A percentile compares a stretch with the other conserved stretches of the same genome.
Conservation (phyloP, 2,888 invertebrate species). For the Zele albiditarsus region DNA sequence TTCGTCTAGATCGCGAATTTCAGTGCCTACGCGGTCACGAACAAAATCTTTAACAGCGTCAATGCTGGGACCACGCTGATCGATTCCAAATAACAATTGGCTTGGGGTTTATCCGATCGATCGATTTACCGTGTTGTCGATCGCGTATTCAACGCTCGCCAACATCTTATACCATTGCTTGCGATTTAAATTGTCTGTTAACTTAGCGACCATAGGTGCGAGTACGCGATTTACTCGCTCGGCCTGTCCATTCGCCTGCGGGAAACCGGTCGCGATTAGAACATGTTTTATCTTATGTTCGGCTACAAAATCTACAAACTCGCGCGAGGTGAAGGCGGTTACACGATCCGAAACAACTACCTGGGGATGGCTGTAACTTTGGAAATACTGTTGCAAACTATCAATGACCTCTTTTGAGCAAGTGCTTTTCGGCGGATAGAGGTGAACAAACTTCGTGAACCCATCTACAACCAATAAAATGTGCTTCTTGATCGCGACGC, state of each 20-base stretch:
- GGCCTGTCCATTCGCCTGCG: slow-evolving; percentile 60
- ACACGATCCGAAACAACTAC: slow-evolving; percentile 40
- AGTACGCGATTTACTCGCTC: slow-evolving; percentile 52
- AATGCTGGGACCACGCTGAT: slow-evolving; percentile 30
- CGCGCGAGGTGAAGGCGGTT: slow-evolving; percentile 39
- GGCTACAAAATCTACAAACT: slow-evolving; percentile 44
- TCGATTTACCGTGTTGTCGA: slow-evolving; percentile 35
- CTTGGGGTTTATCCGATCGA: slow-evolving; percentile 34
- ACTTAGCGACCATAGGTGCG: slow-evolving; percentile 52
- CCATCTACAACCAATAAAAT: slow-evolving; percentile 44
- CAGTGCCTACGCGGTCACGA: not conserved
- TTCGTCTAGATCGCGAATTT: slow-evolving; percentile 19
- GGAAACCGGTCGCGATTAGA: slow-evolving; percentile 54
- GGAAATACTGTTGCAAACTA: slow-evolving; percentile 31
- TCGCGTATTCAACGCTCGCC: slow-evolving; percentile 33
- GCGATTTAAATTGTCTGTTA: slow-evolving; percentile 14
- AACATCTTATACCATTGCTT: slow-evolving; percentile 44
- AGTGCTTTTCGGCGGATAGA: slow-evolving; percentile 38
- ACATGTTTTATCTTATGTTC: slow-evolving; percentile 52
- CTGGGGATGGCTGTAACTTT: slow-evolving; percentile 39
- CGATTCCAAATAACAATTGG: slow-evolving; percentile 34
- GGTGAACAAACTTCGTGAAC: slow-evolving; percentile 43
- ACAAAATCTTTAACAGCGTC: slow-evolving; percentile 33
- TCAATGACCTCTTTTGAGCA: slow-evolving; percentile 50
- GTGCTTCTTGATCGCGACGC: slow-evolving; percentile 32